Percentiles rank a stretch among this genome's conserved stretches.
phyloP scores from a whole-genome alignment of 2,113 vertebrate species.

The Silurus glanis region DNA sequence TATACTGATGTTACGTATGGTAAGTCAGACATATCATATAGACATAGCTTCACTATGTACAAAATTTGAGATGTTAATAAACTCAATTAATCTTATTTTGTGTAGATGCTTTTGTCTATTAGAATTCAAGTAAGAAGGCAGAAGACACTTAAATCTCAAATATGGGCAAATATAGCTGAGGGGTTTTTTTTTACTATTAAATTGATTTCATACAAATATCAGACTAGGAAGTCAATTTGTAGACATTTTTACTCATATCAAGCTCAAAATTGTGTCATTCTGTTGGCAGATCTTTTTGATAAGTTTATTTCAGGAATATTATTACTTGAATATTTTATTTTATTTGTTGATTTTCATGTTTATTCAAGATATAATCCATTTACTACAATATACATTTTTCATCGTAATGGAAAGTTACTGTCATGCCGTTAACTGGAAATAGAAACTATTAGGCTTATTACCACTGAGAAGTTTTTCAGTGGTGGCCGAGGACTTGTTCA shows the following conservation, averaged over 20 bases:
- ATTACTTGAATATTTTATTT: too few species aligned
- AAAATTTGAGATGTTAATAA: background rate
- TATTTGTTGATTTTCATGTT: background rate
- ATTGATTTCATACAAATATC: background rate
- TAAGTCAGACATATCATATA: constrained; percentile 5
- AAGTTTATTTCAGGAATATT: background rate
- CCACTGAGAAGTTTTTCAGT: background rate
- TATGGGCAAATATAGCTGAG: background rate
- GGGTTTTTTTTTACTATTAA: background rate
- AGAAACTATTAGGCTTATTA: background rate
- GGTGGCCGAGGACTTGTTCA: background rate
- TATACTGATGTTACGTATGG: constrained; percentile 17
- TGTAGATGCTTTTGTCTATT: background rate
- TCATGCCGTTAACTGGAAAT: background rate
- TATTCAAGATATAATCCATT: background rate
- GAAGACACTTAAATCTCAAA: background rate
- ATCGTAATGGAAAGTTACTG: background rate
- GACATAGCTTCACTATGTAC: background rate
- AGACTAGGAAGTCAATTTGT: background rate
- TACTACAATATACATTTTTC: background rate
- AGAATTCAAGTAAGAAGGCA: background rate
- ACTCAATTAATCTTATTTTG: background rate
- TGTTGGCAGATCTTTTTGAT: background rate
- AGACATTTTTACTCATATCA: background rate
- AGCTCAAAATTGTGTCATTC: background rate